Evolutionary conservation across 2,888 invertebrate species (phyloP), one percentile per base, ranked within the genome.

Genomic region (Brachylomia viminalis): DNA sequence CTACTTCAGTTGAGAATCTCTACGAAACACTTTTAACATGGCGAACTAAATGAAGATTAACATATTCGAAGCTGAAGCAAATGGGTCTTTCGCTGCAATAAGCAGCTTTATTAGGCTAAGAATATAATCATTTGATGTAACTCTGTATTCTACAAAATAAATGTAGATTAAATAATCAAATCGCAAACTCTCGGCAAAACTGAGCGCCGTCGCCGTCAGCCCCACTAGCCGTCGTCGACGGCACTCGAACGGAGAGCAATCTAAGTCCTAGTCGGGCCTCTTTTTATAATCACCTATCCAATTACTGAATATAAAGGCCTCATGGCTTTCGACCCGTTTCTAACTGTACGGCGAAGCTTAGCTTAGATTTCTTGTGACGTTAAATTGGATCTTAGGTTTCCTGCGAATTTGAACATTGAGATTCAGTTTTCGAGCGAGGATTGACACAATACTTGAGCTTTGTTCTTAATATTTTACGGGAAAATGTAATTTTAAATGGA

Each of bases 211-310:
- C 74, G 47, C 72, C 72, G 47, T 69, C 74, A 47, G 73, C 68
- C 54, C 42, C 65, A 64, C 79, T 64, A 73, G 67, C 75, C 71
- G 77, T 76, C 65, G 72, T 76, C 65, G 72, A 23, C 54, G n/a
- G 33, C 79, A 33, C 77, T 82, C 45, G 65, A 80, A 58, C 42
- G 23, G 68, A 58, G 73, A 76, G 74, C 72, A 76, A 76, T 77
- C 54, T 70, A 45, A 72, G 75, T 67, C 72, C 76, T 76, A 77
- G 77, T 58, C 61, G 52, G 65, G 47, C 45, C 67, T 61, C 58
- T 77, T 86, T 87, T 85, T 78, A 83, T 86, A 87, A 86, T 86
- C 80, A 85, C 77, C 79, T 83, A 77, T 87, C 86, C 87, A 83
- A 87, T 86, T 85, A 86, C 79, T 71, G 61, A 73, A 70, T 78